These are phyloP conservation scores for Chelonus formosanus DNA, from an alignment of 2,888 invertebrate genomes.

Conservation along the genomic window DNA sequence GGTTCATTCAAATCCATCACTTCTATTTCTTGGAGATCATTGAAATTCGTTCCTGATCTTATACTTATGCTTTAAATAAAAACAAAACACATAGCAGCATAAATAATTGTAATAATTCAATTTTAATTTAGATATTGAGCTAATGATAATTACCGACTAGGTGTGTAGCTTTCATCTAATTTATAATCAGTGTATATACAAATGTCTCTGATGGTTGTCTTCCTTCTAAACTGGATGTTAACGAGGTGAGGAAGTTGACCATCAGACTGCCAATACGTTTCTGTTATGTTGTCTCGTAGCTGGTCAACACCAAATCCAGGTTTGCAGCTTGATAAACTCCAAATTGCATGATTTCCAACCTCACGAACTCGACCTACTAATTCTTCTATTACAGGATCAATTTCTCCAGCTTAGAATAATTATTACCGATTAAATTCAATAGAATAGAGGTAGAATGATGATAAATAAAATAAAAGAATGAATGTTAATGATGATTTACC, in stretches of 20 bases:
- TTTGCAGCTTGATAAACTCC: slow-evolving; percentile 98
- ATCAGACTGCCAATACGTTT: slow-evolving; percentile 99
- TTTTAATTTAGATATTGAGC: no score
- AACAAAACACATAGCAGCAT: no score
- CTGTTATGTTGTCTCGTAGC: slow-evolving; percentile 91
- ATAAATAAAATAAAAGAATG: no score
- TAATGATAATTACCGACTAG: slow-evolving; percentile 71
- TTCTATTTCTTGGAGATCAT: slow-evolving; percentile 95
- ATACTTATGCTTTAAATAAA: slow-evolving; percentile 77
- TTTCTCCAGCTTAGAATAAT: slow-evolving; percentile 51
- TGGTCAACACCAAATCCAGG: slow-evolving; percentile 99
- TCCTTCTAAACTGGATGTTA: slow-evolving; percentile 94
- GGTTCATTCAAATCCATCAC: slow-evolving; percentile 94
- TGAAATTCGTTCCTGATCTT: slow-evolving; percentile 93
- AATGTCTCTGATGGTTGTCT: slow-evolving; percentile 94
- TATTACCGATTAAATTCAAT: not conserved
- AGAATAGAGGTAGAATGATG: no score
- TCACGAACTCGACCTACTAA: slow-evolving; percentile 75
- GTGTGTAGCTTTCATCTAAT: slow-evolving; percentile 98
- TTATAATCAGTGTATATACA: slow-evolving; percentile 98
- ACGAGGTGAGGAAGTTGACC: slow-evolving; percentile 98
- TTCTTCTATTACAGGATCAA: slow-evolving; percentile 71
- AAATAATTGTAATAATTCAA: not conserved
- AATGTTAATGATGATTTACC: no score
- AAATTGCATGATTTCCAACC: slow-evolving; percentile 93